These are phyloP conservation scores for Danionella cerebrum DNA, from an alignment of 2,113 vertebrate genomes.

Conservation along the genomic window DNA sequence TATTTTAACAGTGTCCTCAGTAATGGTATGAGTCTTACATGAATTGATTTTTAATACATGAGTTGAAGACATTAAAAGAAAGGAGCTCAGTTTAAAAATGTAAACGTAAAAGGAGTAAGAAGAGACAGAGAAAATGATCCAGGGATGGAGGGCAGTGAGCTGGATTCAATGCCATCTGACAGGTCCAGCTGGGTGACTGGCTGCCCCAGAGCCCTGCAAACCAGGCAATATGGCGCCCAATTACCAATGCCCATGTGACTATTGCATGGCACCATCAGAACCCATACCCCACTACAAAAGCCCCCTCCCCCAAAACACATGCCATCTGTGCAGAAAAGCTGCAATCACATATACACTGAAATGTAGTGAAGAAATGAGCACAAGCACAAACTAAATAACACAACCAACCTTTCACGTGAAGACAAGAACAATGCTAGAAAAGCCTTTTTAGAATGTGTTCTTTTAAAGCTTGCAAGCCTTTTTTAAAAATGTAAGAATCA, in stretches of 20 bases:
- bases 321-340: conserved; percentile 72
- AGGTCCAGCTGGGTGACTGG: conserved; percentile 72
- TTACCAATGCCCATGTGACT: conserved; percentile 72
- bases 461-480: no score
- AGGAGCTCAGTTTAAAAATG: not conserved
- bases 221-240: conserved; percentile 73
- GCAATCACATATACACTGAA: conserved; percentile 54
- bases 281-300: not conserved
- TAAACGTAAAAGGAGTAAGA: conserved; percentile 24
- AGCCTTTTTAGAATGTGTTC: no score
- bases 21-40: no score
- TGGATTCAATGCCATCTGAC: conserved; percentile 73
- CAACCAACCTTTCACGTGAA: no score
- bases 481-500: no score
- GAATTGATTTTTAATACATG: not conserved
- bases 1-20: no score
- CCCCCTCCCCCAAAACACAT: conserved; percentile 43
- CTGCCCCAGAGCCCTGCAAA: conserved; percentile 66
- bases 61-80: not conserved
- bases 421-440: no score
- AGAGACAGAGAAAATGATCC: conserved; percentile 41
- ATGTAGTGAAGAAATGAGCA: not conserved
- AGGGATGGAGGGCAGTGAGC: conserved; percentile 63
- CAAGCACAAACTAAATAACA: no score
- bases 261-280: conserved; percentile 59